Evolutionary conservation across 2,797 vertebrate species (phyloP).

Genomic region (Phylloscopus collybita): DNA sequence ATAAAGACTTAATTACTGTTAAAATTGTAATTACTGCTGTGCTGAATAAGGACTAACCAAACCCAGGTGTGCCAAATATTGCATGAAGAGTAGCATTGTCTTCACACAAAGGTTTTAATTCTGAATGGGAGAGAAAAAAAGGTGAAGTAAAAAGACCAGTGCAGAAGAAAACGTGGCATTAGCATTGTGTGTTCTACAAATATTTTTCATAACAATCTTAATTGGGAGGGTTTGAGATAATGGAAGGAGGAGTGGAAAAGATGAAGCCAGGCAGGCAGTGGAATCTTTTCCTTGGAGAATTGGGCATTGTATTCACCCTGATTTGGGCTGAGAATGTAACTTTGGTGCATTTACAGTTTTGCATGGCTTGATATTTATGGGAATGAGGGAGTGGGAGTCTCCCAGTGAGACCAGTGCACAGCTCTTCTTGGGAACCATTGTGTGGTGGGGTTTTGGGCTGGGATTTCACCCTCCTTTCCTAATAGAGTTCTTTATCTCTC

Average conservation of each 20-base stretch:
- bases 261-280: neutral
- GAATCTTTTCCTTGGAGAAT: neutral
- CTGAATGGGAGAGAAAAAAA: neutral
- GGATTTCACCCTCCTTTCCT: neutral
- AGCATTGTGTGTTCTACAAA: fast-evolving
- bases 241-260: neutral
- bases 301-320: fast-evolving
- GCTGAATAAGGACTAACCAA: neutral
- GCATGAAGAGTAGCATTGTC: neutral
- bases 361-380: neutral
- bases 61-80: neutral
- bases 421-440: neutral
- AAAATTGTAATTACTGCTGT: neutral
- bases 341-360: neutral
- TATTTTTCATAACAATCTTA: neutral
- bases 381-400: neutral
- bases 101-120: neutral
- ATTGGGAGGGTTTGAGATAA: neutral
- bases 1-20: neutral
- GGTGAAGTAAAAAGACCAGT: neutral
- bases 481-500: neutral
- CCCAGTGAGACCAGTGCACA: neutral
- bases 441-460: neutral
- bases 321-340: neutral
- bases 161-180: neutral